Evolutionary conservation across 2,888 invertebrate genomes (phyloP), one percentile per base, ranked within the genome.

Genomic region (Adela reaumurella): DNA sequence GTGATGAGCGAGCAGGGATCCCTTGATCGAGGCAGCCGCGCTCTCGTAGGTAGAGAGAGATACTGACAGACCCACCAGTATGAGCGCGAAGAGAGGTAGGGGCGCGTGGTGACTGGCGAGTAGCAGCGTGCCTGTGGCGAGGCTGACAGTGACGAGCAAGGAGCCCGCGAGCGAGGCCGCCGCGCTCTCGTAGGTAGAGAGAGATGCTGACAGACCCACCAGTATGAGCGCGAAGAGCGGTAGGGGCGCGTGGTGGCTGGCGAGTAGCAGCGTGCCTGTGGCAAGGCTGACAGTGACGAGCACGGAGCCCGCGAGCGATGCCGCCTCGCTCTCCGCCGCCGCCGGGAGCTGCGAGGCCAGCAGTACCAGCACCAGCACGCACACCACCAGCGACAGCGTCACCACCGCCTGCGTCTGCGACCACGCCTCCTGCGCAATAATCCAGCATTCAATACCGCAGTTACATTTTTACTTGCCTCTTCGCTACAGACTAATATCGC

Each of bases 161-260:
- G 88, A 86, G 14, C 86, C 81, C 2, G 83, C 67, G 43, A 88
- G 59, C 1, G 87, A 82, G 56, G 84, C 74, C 6, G 83, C 74
- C 56, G 84, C 84, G 63, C 83, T 84, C 60, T 83, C 82, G 83
- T 67, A n/a, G n/a, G n/a, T n/a, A n/a, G n/a, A n/a, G n/a, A n/a
- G n/a, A n/a, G n/a, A n/a, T n/a, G n/a, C n/a, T n/a, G n/a, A n/a
- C n/a, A n/a, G n/a, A n/a, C n/a, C 5, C 10, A 84, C 84, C 70
- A 92, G 70, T 57, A 92, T 84, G 2, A 91, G 77, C 24, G 89
- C 87, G 62, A 92, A 93, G 41, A 92, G 80, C 1, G 91, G 88
- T 56, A 90, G 60, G 11, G 84, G 84, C 18, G 83, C 83, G 57
- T 81, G 84, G 49, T 82, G 72, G 3, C 84, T 84, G 0, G 82